Evolutionary conservation across 2,797 vertebrate species (phyloP), one percentile per base, ranked within the genome.

Genomic region (Macropodus opercularis): DNA sequence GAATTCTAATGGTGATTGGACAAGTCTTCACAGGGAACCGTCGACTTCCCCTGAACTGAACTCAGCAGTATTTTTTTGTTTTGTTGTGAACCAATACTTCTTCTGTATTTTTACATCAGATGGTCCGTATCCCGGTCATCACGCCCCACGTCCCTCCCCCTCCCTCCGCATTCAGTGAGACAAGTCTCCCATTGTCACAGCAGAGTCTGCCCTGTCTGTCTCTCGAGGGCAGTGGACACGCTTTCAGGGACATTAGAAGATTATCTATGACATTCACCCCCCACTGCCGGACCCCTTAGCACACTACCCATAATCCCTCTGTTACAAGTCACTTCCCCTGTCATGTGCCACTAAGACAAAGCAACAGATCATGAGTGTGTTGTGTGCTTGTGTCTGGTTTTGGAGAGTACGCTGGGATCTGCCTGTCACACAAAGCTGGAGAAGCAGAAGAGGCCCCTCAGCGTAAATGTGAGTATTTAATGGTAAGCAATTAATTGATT

Each of bases 121-220:
- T 12, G 12, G 9, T 6, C 29, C 29, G 1, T 31, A 11, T 31
- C 6, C 29, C 29, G 12, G 2, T 59, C 56, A 69, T 41, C 68
- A 69, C 72, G 67, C 22, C 19, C 44, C n/a, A 17, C n/a, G 43
- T 52, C 44, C 27, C 32, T 13, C 27, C 39, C 9, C 36, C 31
- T 18, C 44, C 59, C 22, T 68, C 48, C 52, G 66, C 55, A 77
- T 79, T 69, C 75, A 84, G 79, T 87, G 81, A 88, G 83, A 93
- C 89, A 92, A 89, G 79, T 84, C 78, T 74, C 58, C 81, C 79
- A 83, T 92, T 93, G 92, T 92, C 72, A 84, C 26, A 61, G 63
- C 63, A 73, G 73, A 76, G 72, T 86, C 86, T 90, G 83, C 80
- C 74, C 64, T 67, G 74, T 80, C 69, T 54, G 63, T 60, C 75